Conservation (phyloP, 2,888 invertebrate genomes). For the Ophion costatus region DNA sequence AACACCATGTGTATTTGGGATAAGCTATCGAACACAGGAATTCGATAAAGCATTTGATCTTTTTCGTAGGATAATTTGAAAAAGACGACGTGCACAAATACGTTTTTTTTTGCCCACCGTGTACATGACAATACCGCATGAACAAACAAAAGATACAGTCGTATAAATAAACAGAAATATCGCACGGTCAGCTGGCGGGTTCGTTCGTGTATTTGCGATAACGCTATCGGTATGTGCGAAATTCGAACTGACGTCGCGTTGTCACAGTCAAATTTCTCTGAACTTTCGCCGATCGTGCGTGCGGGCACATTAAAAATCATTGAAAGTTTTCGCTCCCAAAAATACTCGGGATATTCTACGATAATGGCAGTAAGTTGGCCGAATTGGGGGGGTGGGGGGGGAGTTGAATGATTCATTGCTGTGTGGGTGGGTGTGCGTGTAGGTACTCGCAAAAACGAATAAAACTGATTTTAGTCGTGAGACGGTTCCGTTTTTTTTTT, state of each 20-base stretch:
- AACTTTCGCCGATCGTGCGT: neutral
- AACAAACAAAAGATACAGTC: conserved; percentile 6
- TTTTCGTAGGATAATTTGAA: too few relatives aligned
- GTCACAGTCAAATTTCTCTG: neutral
- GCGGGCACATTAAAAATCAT: neutral
- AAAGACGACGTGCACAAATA: too few relatives aligned
- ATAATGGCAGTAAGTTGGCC: neutral
- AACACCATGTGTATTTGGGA: too few relatives aligned
- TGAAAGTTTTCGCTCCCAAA: neutral
- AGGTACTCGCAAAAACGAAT: neutral
- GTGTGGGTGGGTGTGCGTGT: neutral
- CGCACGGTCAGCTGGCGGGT: conserved; percentile 23
- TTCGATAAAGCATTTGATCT: too few relatives aligned
- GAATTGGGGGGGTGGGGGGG: too few relatives aligned
- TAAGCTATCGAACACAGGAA: too few relatives aligned
- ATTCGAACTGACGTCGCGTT: neutral
- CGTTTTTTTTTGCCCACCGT: too few relatives aligned
- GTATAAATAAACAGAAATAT: conserved; percentile 12
- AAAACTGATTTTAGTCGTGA: neutral
- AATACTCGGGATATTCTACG: neutral
- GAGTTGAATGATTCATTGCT: neutral
- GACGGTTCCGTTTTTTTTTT: neutral
- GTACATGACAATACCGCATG: conserved; percentile 6
- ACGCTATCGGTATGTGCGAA: conserved; percentile 3
- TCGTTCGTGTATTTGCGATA: conserved; percentile 3